Evolutionary conservation across 2,888 invertebrate genomes (phyloP).

Genomic region (Ornithoptera alexandrae): DNA sequence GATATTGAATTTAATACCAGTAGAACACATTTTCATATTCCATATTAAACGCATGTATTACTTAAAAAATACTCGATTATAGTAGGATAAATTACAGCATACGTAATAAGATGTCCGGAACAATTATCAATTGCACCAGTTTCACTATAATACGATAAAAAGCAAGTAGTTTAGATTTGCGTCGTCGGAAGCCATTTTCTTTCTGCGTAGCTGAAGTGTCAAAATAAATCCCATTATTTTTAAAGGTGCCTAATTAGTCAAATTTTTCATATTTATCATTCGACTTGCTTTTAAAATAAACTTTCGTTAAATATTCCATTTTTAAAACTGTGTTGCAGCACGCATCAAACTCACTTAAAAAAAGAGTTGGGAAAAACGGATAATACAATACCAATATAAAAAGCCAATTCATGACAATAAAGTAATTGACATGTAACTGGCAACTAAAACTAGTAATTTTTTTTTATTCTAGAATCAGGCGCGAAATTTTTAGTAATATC

Average conservation of each 20-base stretch:
- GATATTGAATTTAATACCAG: constrained; percentile 54
- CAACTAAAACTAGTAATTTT: neutral
- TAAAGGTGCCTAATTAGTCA: neutral
- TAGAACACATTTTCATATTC: constrained; percentile 18
- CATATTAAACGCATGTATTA: constrained; percentile 7
- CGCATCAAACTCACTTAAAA: neutral
- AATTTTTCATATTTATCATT: neutral
- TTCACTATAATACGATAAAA: constrained; percentile 20
- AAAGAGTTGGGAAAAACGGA: constrained; percentile 14
- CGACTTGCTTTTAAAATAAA: neutral
- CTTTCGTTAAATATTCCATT: constrained; percentile 3
- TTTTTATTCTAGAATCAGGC: neutral
- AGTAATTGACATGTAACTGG: neutral
- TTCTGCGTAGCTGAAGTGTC: constrained; percentile 40
- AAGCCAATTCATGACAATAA: neutral
- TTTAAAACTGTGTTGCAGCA: neutral
- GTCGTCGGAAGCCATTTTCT: constrained; percentile 52
- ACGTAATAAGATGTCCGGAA: constrained; percentile 23
- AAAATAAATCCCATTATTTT: constrained; percentile 25
- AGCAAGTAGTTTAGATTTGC: constrained; percentile 28
- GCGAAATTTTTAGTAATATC: neutral
- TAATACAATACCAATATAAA: constrained; percentile 15
- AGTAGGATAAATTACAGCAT: constrained; percentile 24
- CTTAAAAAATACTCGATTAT: constrained; percentile 7
- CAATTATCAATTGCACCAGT: constrained; percentile 15